Conservation (phyloP, 2,888 invertebrate species). For the Tethea ocularis region DNA sequence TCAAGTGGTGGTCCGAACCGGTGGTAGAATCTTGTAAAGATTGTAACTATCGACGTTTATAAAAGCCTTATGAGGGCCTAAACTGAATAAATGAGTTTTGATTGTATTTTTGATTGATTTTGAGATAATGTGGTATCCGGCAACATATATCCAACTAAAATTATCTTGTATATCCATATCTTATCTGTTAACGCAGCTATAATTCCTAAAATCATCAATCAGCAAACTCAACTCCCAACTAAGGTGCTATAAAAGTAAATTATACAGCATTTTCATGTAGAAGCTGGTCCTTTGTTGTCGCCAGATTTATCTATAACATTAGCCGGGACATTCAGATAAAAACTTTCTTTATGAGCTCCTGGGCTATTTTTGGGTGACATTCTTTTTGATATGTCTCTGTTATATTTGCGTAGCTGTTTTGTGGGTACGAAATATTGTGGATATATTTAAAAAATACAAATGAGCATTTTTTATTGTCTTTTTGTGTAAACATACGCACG, state of each 20-base stretch:
- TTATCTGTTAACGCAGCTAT: not conserved
- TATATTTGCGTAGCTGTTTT: not conserved
- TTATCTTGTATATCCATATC: not conserved
- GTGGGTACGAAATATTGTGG: not conserved
- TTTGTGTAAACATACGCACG: too few relatives aligned
- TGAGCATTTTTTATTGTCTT: not conserved
- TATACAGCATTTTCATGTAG: constrained; percentile 15
- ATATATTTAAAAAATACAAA: not conserved
- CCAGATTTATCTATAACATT: constrained; percentile 32
- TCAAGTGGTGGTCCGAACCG: too few relatives aligned
- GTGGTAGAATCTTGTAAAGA: too few relatives aligned
- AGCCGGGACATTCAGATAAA: constrained; percentile 17
- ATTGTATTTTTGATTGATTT: too few relatives aligned
- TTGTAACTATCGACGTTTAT: too few relatives aligned
- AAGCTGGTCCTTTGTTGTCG: constrained; percentile 23
- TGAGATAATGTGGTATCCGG: too few relatives aligned
- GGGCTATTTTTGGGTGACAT: constrained; percentile 8
- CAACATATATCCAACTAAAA: too few relatives aligned
- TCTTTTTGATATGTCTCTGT: constrained; percentile 7
- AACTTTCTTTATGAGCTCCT: constrained; percentile 17
- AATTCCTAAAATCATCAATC: not conserved
- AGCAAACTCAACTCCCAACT: not conserved
- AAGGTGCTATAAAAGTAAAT: constrained; percentile 23
- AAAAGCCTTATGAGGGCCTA: too few relatives aligned
- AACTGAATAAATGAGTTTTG: too few relatives aligned